Evolutionary conservation across 2,888 invertebrate species (phyloP), one percentile per base, ranked within the genome.

Genomic region (Stegophylla sp.): DNA sequence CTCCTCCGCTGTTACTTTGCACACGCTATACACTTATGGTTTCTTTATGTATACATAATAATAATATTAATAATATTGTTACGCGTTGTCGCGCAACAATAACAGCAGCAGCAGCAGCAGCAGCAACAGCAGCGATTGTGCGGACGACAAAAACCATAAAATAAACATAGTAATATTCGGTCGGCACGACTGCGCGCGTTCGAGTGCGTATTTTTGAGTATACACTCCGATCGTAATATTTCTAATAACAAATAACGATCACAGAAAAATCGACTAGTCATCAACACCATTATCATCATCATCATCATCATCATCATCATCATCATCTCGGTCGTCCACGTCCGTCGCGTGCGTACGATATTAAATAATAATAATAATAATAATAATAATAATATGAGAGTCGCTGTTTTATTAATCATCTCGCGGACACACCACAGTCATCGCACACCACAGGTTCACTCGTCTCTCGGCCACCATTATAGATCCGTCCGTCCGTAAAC

Each of bases 361-460:
- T 53, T 51, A 41, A n/a, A 13, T 59, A 59, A n/a, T n/a, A n/a
- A n/a, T n/a, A n/a, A n/a, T n/a, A n/a, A n/a, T n/a, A n/a, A n/a
- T n/a, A n/a, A n/a, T n/a, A 34, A 34, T 34, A 34, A 34, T 34
- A 41, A 45, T 43, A 73, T 17, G 41, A 41, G 51, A 51, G 51
- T 75, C 51, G 75, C 51, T 75, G 64, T 51, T 51, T 51, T 75
- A 75, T 75, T 75, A 75, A 75, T 75, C 75, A 75, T 20, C 56
- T 56, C 56, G 12, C 53, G 34, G 7, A n/a, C n/a, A n/a, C n/a
- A n/a, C n/a, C n/a, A n/a, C n/a, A n/a, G n/a, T n/a, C n/a, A n/a
- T n/a, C n/a, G n/a, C n/a, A n/a, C n/a, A n/a, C n/a, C n/a, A n/a
- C n/a, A n/a, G n/a, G n/a, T n/a, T 34, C 67, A n/a, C 28, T 45